Conservation (phyloP, 2,888 invertebrate genomes). For the Balanococcus diminutus region DNA sequence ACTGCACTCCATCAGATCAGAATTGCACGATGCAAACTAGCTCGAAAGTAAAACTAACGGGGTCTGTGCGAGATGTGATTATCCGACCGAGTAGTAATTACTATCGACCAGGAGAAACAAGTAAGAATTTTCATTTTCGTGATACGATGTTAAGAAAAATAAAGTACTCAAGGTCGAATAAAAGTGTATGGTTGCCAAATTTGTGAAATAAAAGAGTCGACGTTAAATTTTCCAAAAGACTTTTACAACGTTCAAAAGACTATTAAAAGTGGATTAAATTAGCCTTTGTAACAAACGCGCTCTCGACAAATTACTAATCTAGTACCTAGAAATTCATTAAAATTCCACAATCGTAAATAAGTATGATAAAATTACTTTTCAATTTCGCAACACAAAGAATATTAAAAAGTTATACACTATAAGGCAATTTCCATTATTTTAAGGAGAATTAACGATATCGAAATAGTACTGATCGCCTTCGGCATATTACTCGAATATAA, state of each 20-base stretch:
- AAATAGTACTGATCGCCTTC: conserved; percentile 7
- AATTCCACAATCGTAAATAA: background rate
- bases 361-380: background rate
- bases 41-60: conserved; percentile 69
- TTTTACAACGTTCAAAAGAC: too few relatives aligned
- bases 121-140: conserved; percentile 62
- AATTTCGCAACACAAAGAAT: background rate
- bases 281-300: too few relatives aligned
- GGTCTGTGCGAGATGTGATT: conserved; percentile 70
- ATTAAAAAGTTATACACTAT: background rate
- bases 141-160: too few relatives aligned
- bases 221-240: too few relatives aligned
- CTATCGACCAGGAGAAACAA: conserved; percentile 70
- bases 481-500: conserved; percentile 18
- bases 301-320: background rate
- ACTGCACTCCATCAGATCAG: conserved; percentile 64
- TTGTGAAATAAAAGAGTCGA: too few relatives aligned
- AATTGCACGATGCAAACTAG: conserved; percentile 67
- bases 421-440: conserved; percentile 9
- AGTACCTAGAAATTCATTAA: background rate
- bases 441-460: conserved; percentile 14
- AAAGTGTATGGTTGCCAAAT: too few relatives aligned
- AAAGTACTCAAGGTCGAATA: too few relatives aligned
- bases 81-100: conserved; percentile 70
- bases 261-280: too few relatives aligned